Evolutionary conservation across 2,113 vertebrate genomes (phyloP).

Genomic region (Gulo gulo): DNA sequence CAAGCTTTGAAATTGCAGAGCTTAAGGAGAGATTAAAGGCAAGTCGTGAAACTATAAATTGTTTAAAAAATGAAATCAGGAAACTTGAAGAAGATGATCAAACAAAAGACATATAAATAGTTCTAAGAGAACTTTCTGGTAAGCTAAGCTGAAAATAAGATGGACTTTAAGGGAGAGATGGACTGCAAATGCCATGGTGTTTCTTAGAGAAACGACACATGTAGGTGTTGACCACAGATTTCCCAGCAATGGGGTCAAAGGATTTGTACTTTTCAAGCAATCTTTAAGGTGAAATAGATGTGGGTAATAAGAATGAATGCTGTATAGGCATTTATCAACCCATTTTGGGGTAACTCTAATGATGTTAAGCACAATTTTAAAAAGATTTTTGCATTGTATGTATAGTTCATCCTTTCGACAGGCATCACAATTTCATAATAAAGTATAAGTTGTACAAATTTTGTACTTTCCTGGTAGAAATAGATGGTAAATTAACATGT

Average conservation of each 20-base stretch:
- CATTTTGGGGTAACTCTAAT: constrained; percentile 54
- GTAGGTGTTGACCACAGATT: not conserved
- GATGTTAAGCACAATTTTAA: constrained; percentile 64
- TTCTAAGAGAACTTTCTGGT: constrained; percentile 20
- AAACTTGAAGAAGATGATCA: constrained; percentile 98
- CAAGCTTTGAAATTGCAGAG: constrained; percentile 97
- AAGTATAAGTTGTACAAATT: constrained; percentile 40
- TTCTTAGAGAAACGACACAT: not conserved
- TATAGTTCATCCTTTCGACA: constrained; percentile 54
- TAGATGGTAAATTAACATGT: constrained; percentile 6
- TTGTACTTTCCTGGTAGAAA: constrained; percentile 56
- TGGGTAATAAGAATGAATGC: not conserved
- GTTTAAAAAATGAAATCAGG: constrained; percentile 95
- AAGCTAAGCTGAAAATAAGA: not conserved
- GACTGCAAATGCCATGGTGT: not conserved
- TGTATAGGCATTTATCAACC: not conserved
- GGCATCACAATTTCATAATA: constrained; percentile 19
- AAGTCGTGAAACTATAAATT: constrained; percentile 98
- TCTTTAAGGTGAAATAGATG: not conserved
- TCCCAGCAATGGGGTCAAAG: not conserved
- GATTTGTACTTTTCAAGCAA: not conserved
- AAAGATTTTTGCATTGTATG: constrained; percentile 15
- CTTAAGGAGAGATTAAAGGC: constrained; percentile 98
- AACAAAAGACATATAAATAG: constrained; percentile 92
- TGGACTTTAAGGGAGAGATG: constrained; percentile 23